phyloP scores from a whole-genome alignment of 2,113 vertebrate genomes.

The Elephantulus edwardii region DNA sequence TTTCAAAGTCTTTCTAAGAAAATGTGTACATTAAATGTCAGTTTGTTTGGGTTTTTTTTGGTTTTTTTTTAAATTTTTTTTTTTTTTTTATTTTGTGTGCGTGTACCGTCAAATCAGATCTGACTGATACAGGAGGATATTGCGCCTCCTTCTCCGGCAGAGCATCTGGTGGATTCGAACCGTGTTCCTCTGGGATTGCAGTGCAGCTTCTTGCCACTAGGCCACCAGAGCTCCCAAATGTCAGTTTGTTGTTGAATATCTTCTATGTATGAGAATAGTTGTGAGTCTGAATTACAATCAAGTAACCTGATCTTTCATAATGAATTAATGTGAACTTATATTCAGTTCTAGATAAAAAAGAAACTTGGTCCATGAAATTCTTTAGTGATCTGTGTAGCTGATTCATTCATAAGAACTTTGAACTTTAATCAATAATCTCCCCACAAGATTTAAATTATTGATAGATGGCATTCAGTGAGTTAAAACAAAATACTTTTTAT shows the following conservation, averaged over 20 bases:
- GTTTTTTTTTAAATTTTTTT: too few species aligned
- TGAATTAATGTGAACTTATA: background rate
- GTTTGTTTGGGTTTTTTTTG: too few species aligned
- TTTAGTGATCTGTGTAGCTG: background rate
- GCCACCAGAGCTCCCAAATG: too few species aligned
- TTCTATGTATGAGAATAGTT: background rate
- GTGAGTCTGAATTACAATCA: background rate
- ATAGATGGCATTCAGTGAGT: background rate
- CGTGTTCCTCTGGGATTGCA: too few species aligned
- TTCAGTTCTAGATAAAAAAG: conserved; percentile 8
- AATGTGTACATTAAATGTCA: background rate
- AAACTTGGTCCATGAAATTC: conserved; percentile 41
- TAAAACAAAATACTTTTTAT: background rate
- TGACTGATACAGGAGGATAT: too few species aligned
- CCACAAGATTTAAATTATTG: background rate
- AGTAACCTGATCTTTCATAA: background rate
- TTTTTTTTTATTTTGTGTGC: too few species aligned
- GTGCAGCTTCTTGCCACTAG: too few species aligned
- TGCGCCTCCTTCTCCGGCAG: too few species aligned
- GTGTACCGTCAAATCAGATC: too few species aligned
- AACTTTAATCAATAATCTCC: conserved; percentile 26
- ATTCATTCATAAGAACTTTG: background rate
- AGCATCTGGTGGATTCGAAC: too few species aligned
- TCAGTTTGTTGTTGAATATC: background rate
- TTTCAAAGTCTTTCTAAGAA: conserved; percentile 33